phyloP scores from a whole-genome alignment of 2,113 vertebrate species.

The Microtus richardsoni region DNA sequence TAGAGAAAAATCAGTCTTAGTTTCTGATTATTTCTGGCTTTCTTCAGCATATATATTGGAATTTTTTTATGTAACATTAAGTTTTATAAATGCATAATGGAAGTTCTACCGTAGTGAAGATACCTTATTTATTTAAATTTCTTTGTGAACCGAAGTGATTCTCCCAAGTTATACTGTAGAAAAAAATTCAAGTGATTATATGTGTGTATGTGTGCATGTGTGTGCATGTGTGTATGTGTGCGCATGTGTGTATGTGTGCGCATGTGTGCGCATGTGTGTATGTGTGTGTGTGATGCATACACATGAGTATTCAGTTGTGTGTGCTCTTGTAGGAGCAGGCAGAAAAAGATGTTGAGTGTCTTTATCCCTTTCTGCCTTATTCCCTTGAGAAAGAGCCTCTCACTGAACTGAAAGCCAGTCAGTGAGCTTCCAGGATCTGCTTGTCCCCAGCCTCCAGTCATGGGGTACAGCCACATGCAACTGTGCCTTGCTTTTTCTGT shows the following conservation, averaged over 20 bases:
- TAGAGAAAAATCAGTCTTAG: conserved; percentile 37
- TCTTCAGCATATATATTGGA: conserved; percentile 27
- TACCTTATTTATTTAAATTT: background rate
- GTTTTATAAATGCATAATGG: conserved; percentile 13
- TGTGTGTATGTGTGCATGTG: background rate
- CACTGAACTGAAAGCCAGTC: background rate
- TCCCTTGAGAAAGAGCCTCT: background rate
- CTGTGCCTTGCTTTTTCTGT: background rate
- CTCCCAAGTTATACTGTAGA: background rate
- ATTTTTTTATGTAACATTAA: background rate
- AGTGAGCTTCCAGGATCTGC: background rate
- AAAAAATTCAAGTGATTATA: background rate
- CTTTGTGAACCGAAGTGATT: conserved; percentile 52
- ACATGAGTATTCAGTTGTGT: background rate
- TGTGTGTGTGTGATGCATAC: too few species aligned
- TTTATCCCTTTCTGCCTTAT: background rate
- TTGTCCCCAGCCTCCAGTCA: background rate
- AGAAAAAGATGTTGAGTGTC: background rate
- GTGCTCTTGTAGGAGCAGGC: too few species aligned
- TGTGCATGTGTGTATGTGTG: too few species aligned
- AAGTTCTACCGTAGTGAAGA: background rate
- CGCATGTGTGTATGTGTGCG: background rate
- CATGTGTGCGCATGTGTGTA: background rate
- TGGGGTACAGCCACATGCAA: background rate
- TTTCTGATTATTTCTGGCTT: conserved; percentile 66